Evolutionary conservation across 2,888 invertebrate species (phyloP).

Genomic region (Pristionchus fissidentatus): DNA sequence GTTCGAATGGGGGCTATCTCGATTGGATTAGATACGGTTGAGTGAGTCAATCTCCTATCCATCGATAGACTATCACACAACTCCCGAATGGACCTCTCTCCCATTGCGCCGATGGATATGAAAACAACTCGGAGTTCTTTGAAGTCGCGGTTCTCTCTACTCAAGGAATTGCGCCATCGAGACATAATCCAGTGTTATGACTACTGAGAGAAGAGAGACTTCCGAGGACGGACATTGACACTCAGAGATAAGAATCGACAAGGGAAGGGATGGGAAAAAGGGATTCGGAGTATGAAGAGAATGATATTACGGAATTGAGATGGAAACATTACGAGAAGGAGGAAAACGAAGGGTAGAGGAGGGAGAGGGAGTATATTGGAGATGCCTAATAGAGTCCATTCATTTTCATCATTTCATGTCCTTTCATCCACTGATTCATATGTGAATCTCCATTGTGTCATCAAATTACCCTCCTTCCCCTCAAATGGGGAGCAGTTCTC

Average conservation of each 20-base stretch:
- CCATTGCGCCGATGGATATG: background rate
- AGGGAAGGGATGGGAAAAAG: background rate
- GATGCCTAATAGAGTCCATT: background rate
- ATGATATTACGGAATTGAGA: background rate
- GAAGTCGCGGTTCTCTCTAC: background rate
- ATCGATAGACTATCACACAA: background rate
- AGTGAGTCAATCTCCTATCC: constrained; percentile 8
- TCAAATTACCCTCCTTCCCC: background rate
- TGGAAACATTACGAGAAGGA: background rate
- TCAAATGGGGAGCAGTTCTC: background rate
- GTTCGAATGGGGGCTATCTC: background rate
- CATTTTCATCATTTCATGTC: constrained; percentile 4
- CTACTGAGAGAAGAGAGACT: background rate
- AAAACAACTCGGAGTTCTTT: background rate
- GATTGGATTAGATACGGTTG: constrained; percentile 18
- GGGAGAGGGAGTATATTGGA: background rate
- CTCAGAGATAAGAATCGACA: background rate
- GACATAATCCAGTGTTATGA: constrained; percentile 31
- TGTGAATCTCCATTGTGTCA: too few relatives aligned
- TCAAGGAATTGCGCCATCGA: background rate
- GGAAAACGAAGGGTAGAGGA: background rate
- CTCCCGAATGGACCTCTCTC: background rate
- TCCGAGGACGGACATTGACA: background rate
- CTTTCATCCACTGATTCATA: background rate
- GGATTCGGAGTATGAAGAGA: background rate